Evolutionary conservation across 1,140 invertebrate species (phyloP).

Genomic region (Oscheius sp.): DNA sequence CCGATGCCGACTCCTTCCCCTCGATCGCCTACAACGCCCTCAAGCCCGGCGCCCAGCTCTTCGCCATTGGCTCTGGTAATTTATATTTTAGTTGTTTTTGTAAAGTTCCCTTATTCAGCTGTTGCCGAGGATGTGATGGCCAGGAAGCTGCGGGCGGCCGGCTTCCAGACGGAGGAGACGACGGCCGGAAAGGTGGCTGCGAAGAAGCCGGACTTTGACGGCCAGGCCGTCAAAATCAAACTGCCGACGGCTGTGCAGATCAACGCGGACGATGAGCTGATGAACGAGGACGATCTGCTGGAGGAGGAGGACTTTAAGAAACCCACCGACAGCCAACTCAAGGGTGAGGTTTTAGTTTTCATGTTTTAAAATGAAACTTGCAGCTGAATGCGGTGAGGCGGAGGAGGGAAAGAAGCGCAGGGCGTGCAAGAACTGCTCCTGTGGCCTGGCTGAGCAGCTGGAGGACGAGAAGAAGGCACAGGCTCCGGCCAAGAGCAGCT

Average conservation of each 20-base stretch:
- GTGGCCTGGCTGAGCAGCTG: constrained; percentile 91
- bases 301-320: constrained; percentile 44
- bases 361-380: constrained; percentile 11
- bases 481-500: constrained; percentile 74
- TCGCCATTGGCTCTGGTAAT: neutral
- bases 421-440: constrained; percentile 95
- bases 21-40: too few species aligned
- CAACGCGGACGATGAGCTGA: constrained; percentile 34
- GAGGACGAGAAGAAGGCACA: constrained; percentile 66
- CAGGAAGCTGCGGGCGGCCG: neutral
- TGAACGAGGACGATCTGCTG: constrained; percentile 44
- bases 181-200: neutral
- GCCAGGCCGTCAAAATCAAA: neutral
- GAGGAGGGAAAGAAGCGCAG: constrained; percentile 72
- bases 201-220: neutral
- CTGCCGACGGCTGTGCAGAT: neutral
- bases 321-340: constrained; percentile 32
- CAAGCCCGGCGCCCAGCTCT: neutral
- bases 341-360: constrained; percentile 7
- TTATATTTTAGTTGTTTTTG: neutral
- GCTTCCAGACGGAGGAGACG: neutral
- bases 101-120: neutral
- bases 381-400: constrained; percentile 43
- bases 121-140: neutral
- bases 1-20: too few species aligned